Conservation (phyloP, 2,888 invertebrate species). For the Thymelicus sylvestris region DNA sequence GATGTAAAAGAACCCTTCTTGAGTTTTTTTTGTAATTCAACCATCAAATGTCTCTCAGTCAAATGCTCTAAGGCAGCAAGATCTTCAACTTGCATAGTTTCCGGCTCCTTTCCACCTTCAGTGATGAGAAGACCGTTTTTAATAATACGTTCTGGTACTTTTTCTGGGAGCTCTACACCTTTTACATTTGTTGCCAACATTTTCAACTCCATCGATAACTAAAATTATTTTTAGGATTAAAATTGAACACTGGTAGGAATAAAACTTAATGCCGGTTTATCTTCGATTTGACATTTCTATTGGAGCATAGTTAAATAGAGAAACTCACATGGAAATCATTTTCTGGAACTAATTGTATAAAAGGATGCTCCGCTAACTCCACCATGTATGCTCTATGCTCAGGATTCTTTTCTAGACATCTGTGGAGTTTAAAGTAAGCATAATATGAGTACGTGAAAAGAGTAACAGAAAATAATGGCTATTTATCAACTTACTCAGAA, state of each 20-base stretch:
- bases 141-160: slow-evolving; percentile 78
- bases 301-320: background rate
- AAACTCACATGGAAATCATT: slow-evolving; percentile 89
- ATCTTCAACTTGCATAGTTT: slow-evolving; percentile 93
- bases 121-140: slow-evolving; percentile 76
- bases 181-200: slow-evolving; percentile 78
- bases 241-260: slow-evolving; percentile 32
- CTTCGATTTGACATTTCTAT: background rate
- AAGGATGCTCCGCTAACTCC: slow-evolving; percentile 94
- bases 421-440: slow-evolving; percentile 74
- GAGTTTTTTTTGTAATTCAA: slow-evolving; percentile 88
- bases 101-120: slow-evolving; percentile 84
- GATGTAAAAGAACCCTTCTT: slow-evolving; percentile 88
- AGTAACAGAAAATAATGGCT: background rate
- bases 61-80: slow-evolving; percentile 90
- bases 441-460: background rate
- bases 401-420: slow-evolving; percentile 93
- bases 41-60: slow-evolving; percentile 88
- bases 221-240: slow-evolving; percentile 42
- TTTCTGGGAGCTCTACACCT: slow-evolving; percentile 62
- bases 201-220: slow-evolving; percentile 91
- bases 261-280: background rate
- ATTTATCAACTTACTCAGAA: slow-evolving; percentile 86
- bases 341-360: slow-evolving; percentile 90
- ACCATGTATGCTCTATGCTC: slow-evolving; percentile 93